Evolutionary conservation across 2,888 invertebrate genomes (phyloP), one percentile per base, ranked within the genome.

Genomic region (Carterocephalus palaemon): DNA sequence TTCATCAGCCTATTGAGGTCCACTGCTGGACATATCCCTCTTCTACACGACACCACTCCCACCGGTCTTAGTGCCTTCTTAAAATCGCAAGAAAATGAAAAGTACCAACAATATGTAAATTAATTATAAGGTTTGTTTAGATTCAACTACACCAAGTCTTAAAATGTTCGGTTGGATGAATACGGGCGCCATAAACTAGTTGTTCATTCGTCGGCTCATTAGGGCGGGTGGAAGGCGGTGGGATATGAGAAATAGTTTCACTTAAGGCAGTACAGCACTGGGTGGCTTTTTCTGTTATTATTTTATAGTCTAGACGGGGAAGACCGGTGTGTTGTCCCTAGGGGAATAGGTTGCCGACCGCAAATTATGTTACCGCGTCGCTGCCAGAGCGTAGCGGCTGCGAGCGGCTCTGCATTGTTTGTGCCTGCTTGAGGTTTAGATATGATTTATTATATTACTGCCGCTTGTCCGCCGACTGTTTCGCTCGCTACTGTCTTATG

Each of bases 281-380:
- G 28, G 34, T 34, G 37, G 29, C 39, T 48, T 45, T 47, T 52
- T 52, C 59, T 48, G 48, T 52, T 58, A 49, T 55, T 64, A 62
- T 64, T 65, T 62, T 51, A 65, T 67, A 53, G 78, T 78, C 77
- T 78, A 80, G 77, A 77, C 77, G 53, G 64, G 71, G 68, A 72
- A 72, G 69, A 63, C 61, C 53, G 55, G 67, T 67, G 63, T 73
- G 66, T 57, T 67, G 61, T 68, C 72, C 67, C 75, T 52, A 60
- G 56, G 69, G 70, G 74, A 64, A 69, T 73, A 70, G 66, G 71
- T 75, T 73, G 75, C 70, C 68, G 71, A 73, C 76, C 75, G 80
- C 79, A 81, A 82, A 82, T 75, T 67, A 70, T 75, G 59, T 77
- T 78, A 73, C 68, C 64, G 63, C 56, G 45, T 49, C 53, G 56